A percentile compares a stretch with the other conserved stretches of the same genome.
phyloP scores from a whole-genome alignment of 2,888 invertebrate genomes.

The Chesias legatella region DNA sequence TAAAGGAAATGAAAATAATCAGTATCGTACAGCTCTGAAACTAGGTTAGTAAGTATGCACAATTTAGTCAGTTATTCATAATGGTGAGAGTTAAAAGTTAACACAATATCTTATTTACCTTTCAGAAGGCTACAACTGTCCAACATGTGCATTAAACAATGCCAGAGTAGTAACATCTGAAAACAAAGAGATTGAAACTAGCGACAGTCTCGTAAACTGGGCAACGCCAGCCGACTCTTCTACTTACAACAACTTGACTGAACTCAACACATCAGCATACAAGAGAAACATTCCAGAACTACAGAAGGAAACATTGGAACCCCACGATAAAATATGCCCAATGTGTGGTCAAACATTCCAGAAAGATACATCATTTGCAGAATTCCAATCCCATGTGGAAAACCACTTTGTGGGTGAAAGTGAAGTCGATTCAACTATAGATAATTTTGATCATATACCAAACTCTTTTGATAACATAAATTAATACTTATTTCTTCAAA shows the following conservation, averaged over 20 bases:
- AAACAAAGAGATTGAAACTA: constrained; percentile 74
- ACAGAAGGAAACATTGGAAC: constrained; percentile 41
- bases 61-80: too few relatives aligned
- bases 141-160: constrained; percentile 55
- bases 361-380: constrained; percentile 78
- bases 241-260: constrained; percentile 57
- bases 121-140: constrained; percentile 71
- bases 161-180: constrained; percentile 53
- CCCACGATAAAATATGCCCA: constrained; percentile 84
- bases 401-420: constrained; percentile 85
- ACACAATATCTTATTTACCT: too few relatives aligned
- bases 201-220: constrained; percentile 70
- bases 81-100: too few relatives aligned
- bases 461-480: constrained; percentile 63
- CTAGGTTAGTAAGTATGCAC: too few relatives aligned
- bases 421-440: constrained; percentile 73
- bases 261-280: constrained; percentile 52
- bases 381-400: constrained; percentile 88
- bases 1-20: too few relatives aligned
- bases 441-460: constrained; percentile 75
- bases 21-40: too few relatives aligned
- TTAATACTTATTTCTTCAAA: constrained; percentile 24
- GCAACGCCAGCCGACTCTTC: constrained; percentile 70
- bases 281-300: constrained; percentile 47
- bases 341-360: constrained; percentile 85